Conservation (phyloP, 2,113 vertebrate genomes). For the Micromys minutus region DNA sequence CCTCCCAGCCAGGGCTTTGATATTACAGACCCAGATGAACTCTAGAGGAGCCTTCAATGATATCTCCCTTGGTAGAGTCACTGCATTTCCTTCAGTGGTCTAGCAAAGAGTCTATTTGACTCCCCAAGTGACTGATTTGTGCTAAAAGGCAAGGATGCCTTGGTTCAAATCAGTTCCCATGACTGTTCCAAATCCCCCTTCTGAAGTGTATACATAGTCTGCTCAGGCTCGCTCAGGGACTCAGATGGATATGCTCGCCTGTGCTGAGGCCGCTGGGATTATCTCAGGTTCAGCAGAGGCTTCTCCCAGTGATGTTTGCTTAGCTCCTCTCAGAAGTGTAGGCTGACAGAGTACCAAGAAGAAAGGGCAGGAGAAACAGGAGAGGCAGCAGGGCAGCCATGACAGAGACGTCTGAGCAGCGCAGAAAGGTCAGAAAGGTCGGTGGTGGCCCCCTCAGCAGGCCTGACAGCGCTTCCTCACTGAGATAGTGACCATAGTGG, state of each 20-base stretch:
- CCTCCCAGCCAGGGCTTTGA: too few relatives aligned
- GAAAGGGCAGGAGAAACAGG: background rate
- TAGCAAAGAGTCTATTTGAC: background rate
- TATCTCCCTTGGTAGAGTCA: background rate
- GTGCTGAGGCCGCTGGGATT: background rate
- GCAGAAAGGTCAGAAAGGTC: too few relatives aligned
- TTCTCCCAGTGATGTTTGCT: background rate
- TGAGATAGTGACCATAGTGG: background rate
- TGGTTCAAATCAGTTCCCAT: background rate
- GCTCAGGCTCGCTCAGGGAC: background rate
- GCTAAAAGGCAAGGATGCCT: background rate
- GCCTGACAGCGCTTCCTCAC: background rate
- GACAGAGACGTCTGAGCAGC: background rate
- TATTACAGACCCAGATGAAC: background rate
- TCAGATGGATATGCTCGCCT: background rate
- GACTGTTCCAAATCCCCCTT: background rate
- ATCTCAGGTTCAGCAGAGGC: background rate
- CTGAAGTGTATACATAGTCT: background rate
- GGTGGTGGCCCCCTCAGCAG: background rate
- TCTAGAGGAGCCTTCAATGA: background rate
- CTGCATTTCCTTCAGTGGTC: background rate
- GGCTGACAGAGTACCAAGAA: background rate
- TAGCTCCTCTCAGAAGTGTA: background rate
- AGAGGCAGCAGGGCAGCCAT: background rate
- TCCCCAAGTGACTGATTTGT: background rate